phyloP scores from a whole-genome alignment of 2,113 vertebrate genomes.

The Neogobius melanostomus region DNA sequence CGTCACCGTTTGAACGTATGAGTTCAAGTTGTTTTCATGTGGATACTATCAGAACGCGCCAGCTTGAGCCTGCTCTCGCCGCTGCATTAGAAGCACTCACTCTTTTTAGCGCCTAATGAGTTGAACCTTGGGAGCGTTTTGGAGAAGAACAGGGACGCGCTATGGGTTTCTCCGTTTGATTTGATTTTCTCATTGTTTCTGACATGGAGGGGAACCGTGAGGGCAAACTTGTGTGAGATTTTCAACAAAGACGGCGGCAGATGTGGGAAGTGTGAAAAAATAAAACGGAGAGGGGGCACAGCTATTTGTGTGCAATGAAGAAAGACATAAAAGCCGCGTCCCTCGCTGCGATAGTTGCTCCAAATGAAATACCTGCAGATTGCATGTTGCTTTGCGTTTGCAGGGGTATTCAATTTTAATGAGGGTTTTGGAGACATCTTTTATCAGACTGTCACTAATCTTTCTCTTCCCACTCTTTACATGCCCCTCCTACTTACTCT shows the following conservation, averaged over 20 bases:
- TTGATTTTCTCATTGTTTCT: slow-evolving; percentile 58
- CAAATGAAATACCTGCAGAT: slow-evolving; percentile 79
- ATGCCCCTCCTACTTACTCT: not conserved
- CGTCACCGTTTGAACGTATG: slow-evolving; percentile 3
- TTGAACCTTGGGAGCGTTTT: slow-evolving; percentile 48
- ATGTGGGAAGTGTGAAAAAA: slow-evolving; percentile 62
- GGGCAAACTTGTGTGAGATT: slow-evolving; percentile 52
- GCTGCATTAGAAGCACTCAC: slow-evolving; percentile 36
- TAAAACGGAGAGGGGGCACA: slow-evolving; percentile 50
- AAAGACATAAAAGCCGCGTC: slow-evolving; percentile 64
- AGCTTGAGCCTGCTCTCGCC: slow-evolving; percentile 33
- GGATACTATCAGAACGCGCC: slow-evolving; percentile 35
- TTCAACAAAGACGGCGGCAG: slow-evolving; percentile 51
- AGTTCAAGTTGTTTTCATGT: slow-evolving; percentile 14
- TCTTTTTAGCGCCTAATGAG: slow-evolving; percentile 53
- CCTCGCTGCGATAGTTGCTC: slow-evolving; percentile 68
- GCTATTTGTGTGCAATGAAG: slow-evolving; percentile 70
- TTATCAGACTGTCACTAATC: slow-evolving; percentile 79
- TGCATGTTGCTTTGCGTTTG: slow-evolving; percentile 73
- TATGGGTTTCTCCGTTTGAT: slow-evolving; percentile 56
- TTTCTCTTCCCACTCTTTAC: slow-evolving; percentile 18
- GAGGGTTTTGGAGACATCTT: slow-evolving; percentile 79
- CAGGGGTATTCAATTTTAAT: slow-evolving; percentile 79
- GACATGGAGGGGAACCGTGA: slow-evolving; percentile 53
- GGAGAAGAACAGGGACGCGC: slow-evolving; percentile 27